Evolutionary conservation across 1,140 invertebrate species (phyloP).

Genomic region (Heliconius congener): DNA sequence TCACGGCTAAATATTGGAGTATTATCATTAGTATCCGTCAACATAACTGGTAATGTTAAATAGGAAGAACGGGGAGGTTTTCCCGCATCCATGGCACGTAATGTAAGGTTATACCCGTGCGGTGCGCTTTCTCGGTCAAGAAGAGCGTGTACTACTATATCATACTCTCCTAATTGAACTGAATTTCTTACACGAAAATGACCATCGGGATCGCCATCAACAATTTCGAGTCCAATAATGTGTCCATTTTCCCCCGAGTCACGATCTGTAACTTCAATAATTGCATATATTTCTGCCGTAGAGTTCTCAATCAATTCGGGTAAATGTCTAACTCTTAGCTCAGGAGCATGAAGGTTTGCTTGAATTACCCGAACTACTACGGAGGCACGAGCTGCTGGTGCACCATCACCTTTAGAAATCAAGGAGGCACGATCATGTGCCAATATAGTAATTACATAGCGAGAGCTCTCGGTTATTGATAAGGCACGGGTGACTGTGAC

Average conservation of each 20-base stretch:
- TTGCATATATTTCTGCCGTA: conserved; percentile 93
- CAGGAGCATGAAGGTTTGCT: conserved; percentile 93
- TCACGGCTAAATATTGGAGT: conserved; percentile 93
- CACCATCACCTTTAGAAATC: conserved; percentile 57
- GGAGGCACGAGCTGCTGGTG: conserved; percentile 82
- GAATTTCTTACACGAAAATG: conserved; percentile 89
- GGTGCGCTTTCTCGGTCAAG: conserved; percentile 89
- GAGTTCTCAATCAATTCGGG: conserved; percentile 92
- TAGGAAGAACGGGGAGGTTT: conserved; percentile 88
- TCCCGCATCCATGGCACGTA: conserved; percentile 92
- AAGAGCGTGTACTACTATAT: conserved; percentile 88
- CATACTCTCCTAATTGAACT: conserved; percentile 85
- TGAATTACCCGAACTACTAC: conserved; percentile 90
- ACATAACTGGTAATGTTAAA: conserved; percentile 87
- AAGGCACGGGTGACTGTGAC: conserved; percentile 92
- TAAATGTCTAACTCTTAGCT: conserved; percentile 90
- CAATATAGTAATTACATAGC: conserved; percentile 89
- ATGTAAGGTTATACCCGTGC: conserved; percentile 92
- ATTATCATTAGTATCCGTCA: conserved; percentile 93
- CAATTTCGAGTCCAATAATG: conserved; percentile 91
- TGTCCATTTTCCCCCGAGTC: conserved; percentile 92
- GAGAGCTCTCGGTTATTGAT: conserved; percentile 85
- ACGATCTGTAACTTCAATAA: conserved; percentile 91
- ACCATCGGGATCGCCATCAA: conserved; percentile 93
- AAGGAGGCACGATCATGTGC: conserved; percentile 91